phyloP scores from a whole-genome alignment of 1,140 invertebrate species.

The Medauroidea extradentata region DNA sequence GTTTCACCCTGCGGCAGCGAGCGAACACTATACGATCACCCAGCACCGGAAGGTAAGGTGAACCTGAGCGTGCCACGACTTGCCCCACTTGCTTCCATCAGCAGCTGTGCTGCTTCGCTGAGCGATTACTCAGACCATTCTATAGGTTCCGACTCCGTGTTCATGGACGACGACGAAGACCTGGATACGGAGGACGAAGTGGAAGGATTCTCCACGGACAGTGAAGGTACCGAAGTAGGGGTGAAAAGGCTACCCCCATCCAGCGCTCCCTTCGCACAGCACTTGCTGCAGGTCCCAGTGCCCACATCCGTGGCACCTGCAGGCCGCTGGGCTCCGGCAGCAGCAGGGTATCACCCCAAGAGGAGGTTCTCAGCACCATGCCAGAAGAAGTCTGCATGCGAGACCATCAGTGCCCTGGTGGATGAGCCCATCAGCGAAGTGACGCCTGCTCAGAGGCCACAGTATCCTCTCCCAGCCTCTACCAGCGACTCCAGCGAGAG shows the following conservation, averaged over 20 bases:
- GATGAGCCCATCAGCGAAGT: background rate
- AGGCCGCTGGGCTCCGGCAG: constrained; percentile 1
- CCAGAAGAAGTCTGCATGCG: background rate
- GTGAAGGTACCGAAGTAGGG: constrained; percentile 47
- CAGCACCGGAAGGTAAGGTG: constrained; percentile 17
- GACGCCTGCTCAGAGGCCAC: background rate
- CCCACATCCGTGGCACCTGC: constrained; percentile 5
- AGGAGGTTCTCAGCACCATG: constrained; percentile 6
- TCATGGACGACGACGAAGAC: constrained; percentile 54
- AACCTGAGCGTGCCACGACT: constrained; percentile 38
- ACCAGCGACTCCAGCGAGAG: background rate
- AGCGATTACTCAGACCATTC: constrained; percentile 53
- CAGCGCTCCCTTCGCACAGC: constrained; percentile 9
- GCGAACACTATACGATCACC: constrained; percentile 44
- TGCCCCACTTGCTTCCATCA: constrained; percentile 72
- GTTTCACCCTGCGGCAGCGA: constrained; percentile 77
- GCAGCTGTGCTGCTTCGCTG: constrained; percentile 63
- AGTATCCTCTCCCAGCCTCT: background rate
- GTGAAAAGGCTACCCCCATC: background rate
- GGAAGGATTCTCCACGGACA: constrained; percentile 74
- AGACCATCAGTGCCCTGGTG: constrained; percentile 1
- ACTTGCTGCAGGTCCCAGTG: constrained; percentile 4
- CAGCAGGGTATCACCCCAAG: background rate
- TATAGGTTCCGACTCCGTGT: constrained; percentile 69
- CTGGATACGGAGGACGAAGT: constrained; percentile 72